These are phyloP conservation scores for Sternarchorhynchus goeldii DNA, from an alignment of 2,797 vertebrate genomes.

Conservation along the genomic window DNA sequence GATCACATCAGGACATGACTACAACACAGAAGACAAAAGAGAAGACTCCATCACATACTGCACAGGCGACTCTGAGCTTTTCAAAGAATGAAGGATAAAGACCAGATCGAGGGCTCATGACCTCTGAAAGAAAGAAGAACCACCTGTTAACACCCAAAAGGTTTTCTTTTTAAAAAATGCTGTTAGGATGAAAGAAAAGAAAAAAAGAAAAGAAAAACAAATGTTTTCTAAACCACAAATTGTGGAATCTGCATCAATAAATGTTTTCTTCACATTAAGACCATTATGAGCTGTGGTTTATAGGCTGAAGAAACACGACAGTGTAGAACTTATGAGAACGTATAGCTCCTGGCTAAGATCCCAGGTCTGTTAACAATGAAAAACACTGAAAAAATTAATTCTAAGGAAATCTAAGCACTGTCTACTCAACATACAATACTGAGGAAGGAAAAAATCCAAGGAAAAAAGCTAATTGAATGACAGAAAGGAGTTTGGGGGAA, in stretches of 20 bases:
- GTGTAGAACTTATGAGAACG: constrained; percentile 13
- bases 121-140: too few relatives aligned
- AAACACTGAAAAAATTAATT: constrained; percentile 6
- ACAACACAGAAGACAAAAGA: too few relatives aligned
- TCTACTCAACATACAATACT: background rate
- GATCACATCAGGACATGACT: too few relatives aligned
- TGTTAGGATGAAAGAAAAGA: constrained; percentile 4
- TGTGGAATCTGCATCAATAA: background rate
- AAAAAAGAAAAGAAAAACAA: constrained; percentile 8
- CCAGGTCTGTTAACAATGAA: constrained; percentile 7
- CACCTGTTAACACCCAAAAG: too few relatives aligned
- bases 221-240: background rate
- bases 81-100: too few relatives aligned
- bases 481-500: background rate
- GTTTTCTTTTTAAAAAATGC: background rate
- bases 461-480: background rate
- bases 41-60: too few relatives aligned
- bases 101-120: too few relatives aligned
- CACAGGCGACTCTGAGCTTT: too few relatives aligned
- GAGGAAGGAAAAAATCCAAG: too few relatives aligned
- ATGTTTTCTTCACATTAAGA: constrained; percentile 12
- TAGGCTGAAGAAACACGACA: constrained; percentile 10
- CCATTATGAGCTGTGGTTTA: constrained; percentile 30
- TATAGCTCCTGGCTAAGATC: constrained; percentile 19
- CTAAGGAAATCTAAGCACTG: constrained; percentile 8